phyloP scores from a whole-genome alignment of 2,888 invertebrate genomes.

The Anarsia innoxiella region DNA sequence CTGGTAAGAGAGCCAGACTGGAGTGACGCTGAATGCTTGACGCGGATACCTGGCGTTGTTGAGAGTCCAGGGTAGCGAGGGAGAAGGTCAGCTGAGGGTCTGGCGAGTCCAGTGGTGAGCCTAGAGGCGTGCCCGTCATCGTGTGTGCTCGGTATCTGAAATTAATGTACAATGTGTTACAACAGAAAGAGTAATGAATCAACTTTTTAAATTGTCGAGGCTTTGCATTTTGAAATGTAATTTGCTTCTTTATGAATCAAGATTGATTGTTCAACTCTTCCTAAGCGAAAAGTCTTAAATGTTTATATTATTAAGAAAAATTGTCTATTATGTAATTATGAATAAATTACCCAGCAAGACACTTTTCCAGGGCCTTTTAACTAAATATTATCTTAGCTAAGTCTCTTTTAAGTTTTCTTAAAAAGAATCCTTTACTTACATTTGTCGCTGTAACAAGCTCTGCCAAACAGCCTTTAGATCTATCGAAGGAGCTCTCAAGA shows the following conservation, averaged over 20 bases:
- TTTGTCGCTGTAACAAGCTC: slow-evolving; percentile 89
- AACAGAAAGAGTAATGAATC: no score
- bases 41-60: slow-evolving; percentile 79
- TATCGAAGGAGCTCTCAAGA: slow-evolving; percentile 86
- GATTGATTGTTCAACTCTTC: no score
- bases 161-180: no score
- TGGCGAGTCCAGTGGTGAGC: slow-evolving; percentile 89
- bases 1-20: slow-evolving; percentile 62
- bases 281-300: no score
- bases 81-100: slow-evolving; percentile 81
- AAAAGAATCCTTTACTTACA: slow-evolving; percentile 83
- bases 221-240: no score
- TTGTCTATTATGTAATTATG: no score
- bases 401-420: background rate
- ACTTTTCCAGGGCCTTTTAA: no score
- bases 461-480: slow-evolving; percentile 94
- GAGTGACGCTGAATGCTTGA: slow-evolving; percentile 67
- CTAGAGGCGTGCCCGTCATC: slow-evolving; percentile 85
- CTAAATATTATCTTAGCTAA: no score
- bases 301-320: no score
- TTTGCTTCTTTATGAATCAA: no score
- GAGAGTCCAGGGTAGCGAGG: slow-evolving; percentile 75
- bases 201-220: no score
- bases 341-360: no score
- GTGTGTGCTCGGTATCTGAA: slow-evolving; percentile 90